Base-by-base conservation (phyloP, 2,113 vertebrate genomes). In the Muscicapa adusta region DNA sequence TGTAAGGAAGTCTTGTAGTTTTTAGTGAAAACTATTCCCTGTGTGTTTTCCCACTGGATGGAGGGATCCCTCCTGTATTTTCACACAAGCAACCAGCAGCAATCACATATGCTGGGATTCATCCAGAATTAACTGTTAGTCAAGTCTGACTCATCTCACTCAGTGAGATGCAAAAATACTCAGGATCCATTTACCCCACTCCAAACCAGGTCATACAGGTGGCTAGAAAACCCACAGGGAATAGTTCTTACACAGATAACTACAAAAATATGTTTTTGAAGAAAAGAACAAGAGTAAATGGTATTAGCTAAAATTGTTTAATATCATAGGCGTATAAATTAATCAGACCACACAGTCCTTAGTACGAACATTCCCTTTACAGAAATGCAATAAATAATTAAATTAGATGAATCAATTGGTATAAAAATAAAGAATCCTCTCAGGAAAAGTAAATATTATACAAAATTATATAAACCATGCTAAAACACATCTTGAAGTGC, bases 311-410 rank as follows among this genome's bases (percentile, higher is more conserved):
- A 88, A 77, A 94, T 68, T 72, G 50, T 98, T 98, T 98, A 98
- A 97, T 98, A 77, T 91, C 53, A 89, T 36, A 84, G 94, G 56
- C 36, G 63, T 95, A 98, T 97, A 98, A 98, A 98, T 98, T 98
- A 96, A 87, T 89, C 94, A 95, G 84, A 96, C 78, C 61, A 91
- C 22, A n/a, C n/a, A 96, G 93, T 95, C 79, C 67, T 89, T 67
- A 71, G 76, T 91, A 96, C 14, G 24, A 96, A 97, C 88, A 95
- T 97, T 97, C 84, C 72, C 89, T 96, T 96, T 78, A 89, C 93
- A 96, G 84, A 97, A 95, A 97, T 94, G 43, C 91, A 98, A 98
- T 98, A 98, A 98, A 98, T 98, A 98, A 97, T 98, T 98, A 98
- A 98, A 95, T 98, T 98, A 98, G 81, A 82, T 89, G 36, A 91